Percentiles rank a stretch among this genome's conserved stretches.
These are phyloP conservation scores for Crotalus helleri DNA, from an alignment of 2,113 vertebrate genomes.

Conservation along the genomic window DNA sequence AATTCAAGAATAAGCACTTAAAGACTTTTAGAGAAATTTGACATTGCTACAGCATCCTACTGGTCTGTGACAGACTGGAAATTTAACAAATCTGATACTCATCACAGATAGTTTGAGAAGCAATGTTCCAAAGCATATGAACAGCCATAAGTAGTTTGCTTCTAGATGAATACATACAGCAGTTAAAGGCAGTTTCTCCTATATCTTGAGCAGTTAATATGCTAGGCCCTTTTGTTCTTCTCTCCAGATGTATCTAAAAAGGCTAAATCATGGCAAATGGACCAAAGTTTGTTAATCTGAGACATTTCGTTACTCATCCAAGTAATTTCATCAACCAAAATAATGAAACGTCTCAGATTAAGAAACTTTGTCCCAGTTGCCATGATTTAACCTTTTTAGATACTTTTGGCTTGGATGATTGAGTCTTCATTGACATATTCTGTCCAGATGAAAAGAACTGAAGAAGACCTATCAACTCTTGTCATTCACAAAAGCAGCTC, in stretches of 20 bases:
- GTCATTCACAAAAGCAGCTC: too few relatives aligned
- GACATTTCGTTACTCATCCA: background rate
- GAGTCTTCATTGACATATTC: too few relatives aligned
- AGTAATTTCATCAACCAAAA: background rate
- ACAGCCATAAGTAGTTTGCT: background rate
- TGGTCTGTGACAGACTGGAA: background rate
- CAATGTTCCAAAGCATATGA: background rate
- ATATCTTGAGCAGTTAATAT: background rate
- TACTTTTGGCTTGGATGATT: too few relatives aligned
- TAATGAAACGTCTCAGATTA: too few relatives aligned
- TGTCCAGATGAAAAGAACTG: too few relatives aligned
- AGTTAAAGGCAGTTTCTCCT: background rate
- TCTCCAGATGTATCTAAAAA: background rate
- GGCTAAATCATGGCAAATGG: background rate
- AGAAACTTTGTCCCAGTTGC: too few relatives aligned
- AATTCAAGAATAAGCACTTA: background rate
- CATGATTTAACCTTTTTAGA: too few relatives aligned
- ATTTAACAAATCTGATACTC: background rate
- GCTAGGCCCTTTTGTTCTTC: background rate
- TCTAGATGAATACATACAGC: background rate
- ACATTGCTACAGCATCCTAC: background rate
- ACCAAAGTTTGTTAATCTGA: background rate
- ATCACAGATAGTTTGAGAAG: background rate
- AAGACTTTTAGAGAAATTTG: background rate
- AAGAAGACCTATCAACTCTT: too few relatives aligned